A percentile compares a stretch with the other conserved stretches of the same genome.
Conservation (phyloP, 1,140 invertebrate species). For the Drosophila oshimai region DNA sequence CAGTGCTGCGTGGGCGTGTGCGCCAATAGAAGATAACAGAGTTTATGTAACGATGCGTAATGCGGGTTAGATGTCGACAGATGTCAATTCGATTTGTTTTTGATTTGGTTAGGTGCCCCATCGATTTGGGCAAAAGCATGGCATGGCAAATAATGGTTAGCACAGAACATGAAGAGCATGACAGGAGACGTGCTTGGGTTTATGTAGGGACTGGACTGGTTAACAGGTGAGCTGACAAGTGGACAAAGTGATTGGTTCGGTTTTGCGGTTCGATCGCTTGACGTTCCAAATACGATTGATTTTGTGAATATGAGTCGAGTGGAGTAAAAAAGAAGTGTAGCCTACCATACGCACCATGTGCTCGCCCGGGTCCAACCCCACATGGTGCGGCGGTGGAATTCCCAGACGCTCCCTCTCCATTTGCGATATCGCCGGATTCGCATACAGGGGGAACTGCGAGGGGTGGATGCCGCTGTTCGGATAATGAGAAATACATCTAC, state of each 20-base stretch:
- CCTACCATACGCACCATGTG: slow-evolving; percentile 84
- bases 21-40: slow-evolving; percentile 49
- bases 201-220: slow-evolving; percentile 36
- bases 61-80: slow-evolving; percentile 43
- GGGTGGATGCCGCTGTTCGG: slow-evolving; percentile 84
- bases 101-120: slow-evolving; percentile 33
- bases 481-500: slow-evolving; percentile 1
- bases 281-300: slow-evolving; percentile 83
- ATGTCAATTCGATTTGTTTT: slow-evolving; percentile 14
- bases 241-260: slow-evolving; percentile 65
- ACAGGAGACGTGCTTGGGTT: slow-evolving; percentile 35
- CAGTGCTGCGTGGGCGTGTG: slow-evolving; percentile 58
- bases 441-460: slow-evolving; percentile 85
- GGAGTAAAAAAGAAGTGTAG: slow-evolving; percentile 84
- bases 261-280: slow-evolving; percentile 45
- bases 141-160: slow-evolving; percentile 51
- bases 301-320: slow-evolving; percentile 79
- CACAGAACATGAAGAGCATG: slow-evolving; percentile 47
- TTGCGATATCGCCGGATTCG: slow-evolving; percentile 88
- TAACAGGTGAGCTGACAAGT: slow-evolving; percentile 45
- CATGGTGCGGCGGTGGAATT: slow-evolving; percentile 87
- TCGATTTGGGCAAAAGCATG: slow-evolving; percentile 16
- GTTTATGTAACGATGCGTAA: slow-evolving; percentile 39
- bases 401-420: slow-evolving; percentile 94
- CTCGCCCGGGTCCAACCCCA: slow-evolving; percentile 85